These are phyloP conservation scores for Mastomys natalensis DNA, from an alignment of 2,113 vertebrate genomes.

Conservation along the genomic window DNA sequence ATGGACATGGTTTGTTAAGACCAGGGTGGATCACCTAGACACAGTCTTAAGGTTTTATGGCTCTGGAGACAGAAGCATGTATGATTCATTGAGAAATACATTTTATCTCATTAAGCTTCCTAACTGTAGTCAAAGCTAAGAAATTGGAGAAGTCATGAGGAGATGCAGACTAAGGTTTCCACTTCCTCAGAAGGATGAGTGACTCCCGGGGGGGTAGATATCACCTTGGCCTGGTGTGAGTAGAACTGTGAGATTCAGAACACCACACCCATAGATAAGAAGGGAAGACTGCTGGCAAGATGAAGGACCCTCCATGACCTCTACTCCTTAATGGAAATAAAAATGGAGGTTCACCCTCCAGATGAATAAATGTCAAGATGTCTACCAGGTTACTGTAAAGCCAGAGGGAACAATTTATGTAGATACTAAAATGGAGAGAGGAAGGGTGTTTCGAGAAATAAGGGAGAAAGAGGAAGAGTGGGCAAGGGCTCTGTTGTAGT, in stretches of 20 bases:
- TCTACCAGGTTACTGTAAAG: not conserved
- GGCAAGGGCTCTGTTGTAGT: not conserved
- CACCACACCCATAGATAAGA: not conserved
- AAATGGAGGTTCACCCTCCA: not conserved
- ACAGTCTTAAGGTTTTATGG: not conserved
- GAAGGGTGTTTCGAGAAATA: too few relatives aligned
- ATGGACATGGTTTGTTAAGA: fast-evolving
- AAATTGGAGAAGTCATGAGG: not conserved
- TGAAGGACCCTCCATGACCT: not conserved
- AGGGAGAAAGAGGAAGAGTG: not conserved
- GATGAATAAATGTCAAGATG: not conserved
- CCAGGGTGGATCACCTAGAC: not conserved
- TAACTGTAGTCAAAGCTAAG: not conserved
- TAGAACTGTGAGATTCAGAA: not conserved
- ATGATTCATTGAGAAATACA: not conserved
- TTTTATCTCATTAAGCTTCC: not conserved
- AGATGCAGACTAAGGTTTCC: not conserved
- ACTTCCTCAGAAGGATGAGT: slow-evolving; percentile 28
- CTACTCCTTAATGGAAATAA: not conserved
- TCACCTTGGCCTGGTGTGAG: not conserved
- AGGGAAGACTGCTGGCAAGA: not conserved
- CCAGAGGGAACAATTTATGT: not conserved
- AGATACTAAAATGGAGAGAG: not conserved
- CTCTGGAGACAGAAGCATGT: not conserved
- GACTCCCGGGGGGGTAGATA: not conserved